Conservation (phyloP, 2,888 invertebrate genomes). For the Tetramorium bicarinatum region DNA sequence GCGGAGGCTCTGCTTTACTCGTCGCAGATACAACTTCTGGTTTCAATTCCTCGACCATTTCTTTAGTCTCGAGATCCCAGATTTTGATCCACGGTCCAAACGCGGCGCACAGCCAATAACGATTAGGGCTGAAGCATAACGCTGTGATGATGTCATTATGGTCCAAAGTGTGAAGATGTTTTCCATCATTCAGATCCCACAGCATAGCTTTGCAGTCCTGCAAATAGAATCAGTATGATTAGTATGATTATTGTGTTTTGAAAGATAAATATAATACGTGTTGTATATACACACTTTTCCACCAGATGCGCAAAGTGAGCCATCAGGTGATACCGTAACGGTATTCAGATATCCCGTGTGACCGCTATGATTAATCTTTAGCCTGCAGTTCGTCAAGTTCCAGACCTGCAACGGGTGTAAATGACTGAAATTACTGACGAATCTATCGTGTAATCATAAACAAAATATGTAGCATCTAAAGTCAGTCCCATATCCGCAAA, state of each 20-base stretch:
- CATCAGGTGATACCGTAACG: constrained; percentile 99
- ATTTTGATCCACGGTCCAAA: constrained; percentile 99
- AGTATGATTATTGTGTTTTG: background rate
- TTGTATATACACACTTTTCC: constrained; percentile 90
- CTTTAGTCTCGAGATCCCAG: constrained; percentile 99
- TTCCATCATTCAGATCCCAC: constrained; percentile 99
- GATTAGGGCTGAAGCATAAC: constrained; percentile 99
- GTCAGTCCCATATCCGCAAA: constrained; percentile 86
- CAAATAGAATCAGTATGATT: constrained; percentile 49
- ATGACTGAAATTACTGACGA: background rate
- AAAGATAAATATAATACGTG: background rate
- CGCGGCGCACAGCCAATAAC: constrained; percentile 99
- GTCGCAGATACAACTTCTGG: constrained; percentile 96
- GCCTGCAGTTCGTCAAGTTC: constrained; percentile 99
- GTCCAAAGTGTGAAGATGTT: constrained; percentile 99
- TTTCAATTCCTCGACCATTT: constrained; percentile 98
- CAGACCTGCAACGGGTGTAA: constrained; percentile 90
- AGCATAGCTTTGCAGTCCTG: constrained; percentile 99
- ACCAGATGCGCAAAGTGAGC: constrained; percentile 99
- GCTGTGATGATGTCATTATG: constrained; percentile 99
- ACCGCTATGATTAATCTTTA: constrained; percentile 99
- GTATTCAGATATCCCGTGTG: constrained; percentile 99
- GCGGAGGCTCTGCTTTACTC: constrained; percentile 96
- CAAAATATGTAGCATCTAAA: background rate
- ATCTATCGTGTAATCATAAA: constrained; percentile 18